These are phyloP conservation scores for Saxidomus purpurata DNA, from an alignment of 1,140 invertebrate genomes.

Conservation along the genomic window DNA sequence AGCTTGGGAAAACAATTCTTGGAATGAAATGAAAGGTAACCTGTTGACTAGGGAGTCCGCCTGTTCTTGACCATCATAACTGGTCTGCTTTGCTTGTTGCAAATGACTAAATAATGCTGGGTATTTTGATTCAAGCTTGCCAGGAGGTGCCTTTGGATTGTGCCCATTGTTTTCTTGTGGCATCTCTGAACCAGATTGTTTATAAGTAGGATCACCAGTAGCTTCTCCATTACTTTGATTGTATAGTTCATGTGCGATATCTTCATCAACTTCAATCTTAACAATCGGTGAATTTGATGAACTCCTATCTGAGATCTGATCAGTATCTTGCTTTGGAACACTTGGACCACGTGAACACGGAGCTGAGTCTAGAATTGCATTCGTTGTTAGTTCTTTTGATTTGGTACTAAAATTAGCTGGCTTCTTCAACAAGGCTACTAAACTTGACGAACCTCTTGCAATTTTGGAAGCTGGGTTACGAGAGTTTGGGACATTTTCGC, in stretches of 20 bases:
- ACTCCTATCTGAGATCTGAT: background rate
- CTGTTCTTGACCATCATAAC: background rate
- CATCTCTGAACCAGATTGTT: background rate
- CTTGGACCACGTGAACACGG: background rate
- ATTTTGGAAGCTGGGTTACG: background rate
- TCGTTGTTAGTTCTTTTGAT: background rate
- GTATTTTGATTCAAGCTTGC: constrained; percentile 58
- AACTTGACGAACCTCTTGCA: background rate
- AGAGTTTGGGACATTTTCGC: background rate
- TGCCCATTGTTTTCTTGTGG: background rate
- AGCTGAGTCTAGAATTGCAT: background rate
- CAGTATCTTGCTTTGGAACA: background rate
- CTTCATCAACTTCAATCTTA: constrained; percentile 63
- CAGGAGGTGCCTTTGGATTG: background rate
- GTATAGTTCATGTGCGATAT: background rate
- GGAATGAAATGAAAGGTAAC: constrained; percentile 62
- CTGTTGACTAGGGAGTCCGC: constrained; percentile 52
- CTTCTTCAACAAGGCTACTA: constrained; percentile 25
- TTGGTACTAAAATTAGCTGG: background rate
- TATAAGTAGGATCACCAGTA: background rate
- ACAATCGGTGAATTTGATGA: constrained; percentile 29
- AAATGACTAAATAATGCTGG: constrained; percentile 64
- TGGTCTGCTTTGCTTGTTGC: constrained; percentile 12
- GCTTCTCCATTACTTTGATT: constrained; percentile 24
- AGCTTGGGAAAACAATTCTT: constrained; percentile 52